A percentile compares a stretch with the other conserved stretches of the same genome.
Evolutionary conservation across 2,797 vertebrate species (phyloP).

Genomic region (Gambelia wislizenii): DNA sequence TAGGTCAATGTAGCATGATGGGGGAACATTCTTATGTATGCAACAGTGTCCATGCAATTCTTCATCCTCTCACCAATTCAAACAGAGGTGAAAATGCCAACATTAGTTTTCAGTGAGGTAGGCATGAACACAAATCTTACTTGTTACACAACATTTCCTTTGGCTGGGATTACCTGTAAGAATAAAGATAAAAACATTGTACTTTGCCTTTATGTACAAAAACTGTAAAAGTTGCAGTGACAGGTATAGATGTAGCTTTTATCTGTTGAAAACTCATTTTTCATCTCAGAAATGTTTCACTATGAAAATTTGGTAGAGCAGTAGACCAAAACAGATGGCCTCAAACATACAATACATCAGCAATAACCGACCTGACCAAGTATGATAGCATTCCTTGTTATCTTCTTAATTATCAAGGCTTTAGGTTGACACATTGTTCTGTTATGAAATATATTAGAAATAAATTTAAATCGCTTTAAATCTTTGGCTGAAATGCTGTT

Average conservation of each 20-base stretch:
- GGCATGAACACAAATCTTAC: not conserved
- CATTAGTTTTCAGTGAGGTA: not conserved
- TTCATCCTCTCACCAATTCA: not conserved
- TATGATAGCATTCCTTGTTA: not conserved
- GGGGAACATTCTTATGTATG: not conserved
- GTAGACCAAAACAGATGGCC: not conserved
- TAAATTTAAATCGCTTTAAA: not conserved
- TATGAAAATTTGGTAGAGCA: not conserved
- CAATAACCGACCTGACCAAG: not conserved
- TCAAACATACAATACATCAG: not conserved
- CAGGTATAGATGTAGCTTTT: not conserved
- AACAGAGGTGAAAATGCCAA: not conserved
- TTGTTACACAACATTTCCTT: not conserved
- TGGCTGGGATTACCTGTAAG: not conserved
- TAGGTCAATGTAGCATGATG: not conserved
- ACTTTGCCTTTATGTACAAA: not conserved
- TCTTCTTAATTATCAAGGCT: not conserved
- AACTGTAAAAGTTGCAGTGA: not conserved
- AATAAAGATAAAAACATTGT: constrained; percentile 2
- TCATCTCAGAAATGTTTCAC: not conserved
- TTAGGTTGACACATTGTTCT: not conserved
- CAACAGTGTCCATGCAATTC: not conserved
- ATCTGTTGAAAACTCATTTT: not conserved
- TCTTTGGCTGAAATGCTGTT: not conserved
- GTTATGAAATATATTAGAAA: not conserved